Base-by-base conservation (phyloP, 2,113 vertebrate species). In the Takifugu flavidus region DNA sequence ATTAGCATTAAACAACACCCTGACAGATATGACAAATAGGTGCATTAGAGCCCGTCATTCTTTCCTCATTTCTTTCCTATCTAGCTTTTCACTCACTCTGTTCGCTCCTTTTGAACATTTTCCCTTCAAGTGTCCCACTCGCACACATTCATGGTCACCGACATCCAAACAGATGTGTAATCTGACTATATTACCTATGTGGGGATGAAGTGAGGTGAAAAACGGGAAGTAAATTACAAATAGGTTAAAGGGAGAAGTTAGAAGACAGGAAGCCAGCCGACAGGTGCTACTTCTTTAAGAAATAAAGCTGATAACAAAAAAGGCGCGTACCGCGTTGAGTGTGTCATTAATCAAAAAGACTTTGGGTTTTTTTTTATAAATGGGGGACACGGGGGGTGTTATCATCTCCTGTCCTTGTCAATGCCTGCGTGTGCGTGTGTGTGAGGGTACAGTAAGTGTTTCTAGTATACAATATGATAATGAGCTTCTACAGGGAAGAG, bases 21-120 rank as follows among this genome's bases (percentile, higher is more conserved):
- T 93, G 93, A 94, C 92, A 96, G 78, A 70, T 84, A 91, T 94
- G 93, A 96, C 91, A 95, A 96, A 95, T 93, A 94, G 93, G 85
- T 88, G 74, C 91, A 94, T 94, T 93, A 94, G 88, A 89, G 86
- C 79, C 83, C 75, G 89, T 91, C 92, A 94, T 92, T 94, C 90
- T 92, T 80, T 81, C 25, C 68, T 70, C 84, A 80, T 70, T 78
- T 67, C 42, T 82, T 80, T 79, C 79, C 75, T 78, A 78, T 84
- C 82, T 64, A 47, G 71, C 67, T 62, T 58, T n/a, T 80, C 74
- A 64, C 68, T 82, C 67, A 56, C 20, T 50, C 78, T 65, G 70
- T 70, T 74, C 67, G 69, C 25, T 55, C 55, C 10, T 83, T 67
- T 77, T 54, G 70, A 77, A 79, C 80, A 70, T 70, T 74, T 78